These are phyloP conservation scores for Drosophila ananassae DNA, from an alignment of 1,140 invertebrate species.

Conservation along the genomic window DNA sequence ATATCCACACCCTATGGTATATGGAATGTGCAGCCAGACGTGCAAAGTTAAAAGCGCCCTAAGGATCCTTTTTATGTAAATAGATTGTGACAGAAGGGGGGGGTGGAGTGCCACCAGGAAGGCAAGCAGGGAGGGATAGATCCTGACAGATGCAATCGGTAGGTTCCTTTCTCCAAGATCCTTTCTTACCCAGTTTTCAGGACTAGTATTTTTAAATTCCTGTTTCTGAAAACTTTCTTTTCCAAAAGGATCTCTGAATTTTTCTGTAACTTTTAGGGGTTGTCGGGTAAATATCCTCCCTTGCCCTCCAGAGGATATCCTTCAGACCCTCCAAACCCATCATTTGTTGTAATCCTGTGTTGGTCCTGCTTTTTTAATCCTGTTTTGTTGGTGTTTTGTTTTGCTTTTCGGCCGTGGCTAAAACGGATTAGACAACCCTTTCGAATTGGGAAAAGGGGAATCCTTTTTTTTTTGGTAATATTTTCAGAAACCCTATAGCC, in stretches of 20 bases:
- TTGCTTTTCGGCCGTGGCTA: conserved; percentile 33
- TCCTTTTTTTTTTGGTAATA: not conserved
- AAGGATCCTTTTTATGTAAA: conserved; percentile 58
- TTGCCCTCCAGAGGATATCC: not conserved
- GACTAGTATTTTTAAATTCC: no score
- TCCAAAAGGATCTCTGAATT: not conserved
- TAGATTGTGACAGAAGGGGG: conserved; percentile 8
- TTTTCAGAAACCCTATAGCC: conserved; percentile 15
- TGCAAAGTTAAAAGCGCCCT: conserved; percentile 72
- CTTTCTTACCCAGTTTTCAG: not conserved
- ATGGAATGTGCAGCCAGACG: conserved; percentile 58
- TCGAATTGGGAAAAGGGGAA: not conserved
- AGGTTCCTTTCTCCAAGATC: not conserved
- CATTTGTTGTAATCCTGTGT: conserved; percentile 61
- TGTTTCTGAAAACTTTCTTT: conserved; percentile 6
- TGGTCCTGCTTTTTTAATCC: conserved; percentile 67
- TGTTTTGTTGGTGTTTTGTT: conserved; percentile 63
- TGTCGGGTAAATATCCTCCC: conserved; percentile 3
- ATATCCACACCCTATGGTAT: not conserved
- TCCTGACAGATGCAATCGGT: conserved; percentile 4
- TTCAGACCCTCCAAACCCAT: conserved; percentile 4
- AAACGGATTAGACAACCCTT: conserved; percentile 55
- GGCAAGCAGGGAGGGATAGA: not conserved
- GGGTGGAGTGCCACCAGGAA: no score
- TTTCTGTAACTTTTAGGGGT: conserved; percentile 26